Evolutionary conservation across 2,888 invertebrate genomes (phyloP), one percentile per base, ranked within the genome.

Genomic region (Cephus sareptanus): DNA sequence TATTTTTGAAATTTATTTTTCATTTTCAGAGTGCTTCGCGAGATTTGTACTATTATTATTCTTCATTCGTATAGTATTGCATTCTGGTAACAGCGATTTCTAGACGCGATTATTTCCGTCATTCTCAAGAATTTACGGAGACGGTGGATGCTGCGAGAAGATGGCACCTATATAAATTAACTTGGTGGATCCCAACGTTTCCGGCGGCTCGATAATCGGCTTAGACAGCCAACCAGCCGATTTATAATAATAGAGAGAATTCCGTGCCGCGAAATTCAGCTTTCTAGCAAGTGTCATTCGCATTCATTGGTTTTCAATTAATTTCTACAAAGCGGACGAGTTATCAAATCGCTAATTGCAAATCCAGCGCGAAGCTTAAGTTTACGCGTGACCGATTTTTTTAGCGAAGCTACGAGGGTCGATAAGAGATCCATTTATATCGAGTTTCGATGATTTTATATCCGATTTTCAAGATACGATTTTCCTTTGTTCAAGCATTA

Each of bases 241-340:
- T 40, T 40, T 40, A 40, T 40, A 86, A 89, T 89, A 89, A 89
- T 88, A 81, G 86, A 80, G n/a, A 81, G 76, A 83, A 82, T 83
- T 77, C 81, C 40, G 40, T 76, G 75, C 81, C 80, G 81, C 83
- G 82, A 79, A 85, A 83, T 86, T 82, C 82, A 80, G 85, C 82
- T 83, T 82, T 83, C 76, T 86, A 85, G 70, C 70, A 15, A 30
- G 85, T 87, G 88, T 88, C 86, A 88, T 88, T 88, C 87, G 84
- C 87, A 89, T 89, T 89, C 89, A 89, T 89, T 87, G 87, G 86
- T 87, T 89, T 87, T 87, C 89, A 89, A 90, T 90, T 89, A 89
- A 87, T 88, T 87, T 85, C 86, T 84, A 86, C 87, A 87, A 87
- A 88, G 87, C 84, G 84, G 81, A 80, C 81, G 83, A 88, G 85